Evolutionary conservation across 2,888 invertebrate genomes (phyloP), one percentile per base, ranked within the genome.

Genomic region (Syritta pipiens): DNA sequence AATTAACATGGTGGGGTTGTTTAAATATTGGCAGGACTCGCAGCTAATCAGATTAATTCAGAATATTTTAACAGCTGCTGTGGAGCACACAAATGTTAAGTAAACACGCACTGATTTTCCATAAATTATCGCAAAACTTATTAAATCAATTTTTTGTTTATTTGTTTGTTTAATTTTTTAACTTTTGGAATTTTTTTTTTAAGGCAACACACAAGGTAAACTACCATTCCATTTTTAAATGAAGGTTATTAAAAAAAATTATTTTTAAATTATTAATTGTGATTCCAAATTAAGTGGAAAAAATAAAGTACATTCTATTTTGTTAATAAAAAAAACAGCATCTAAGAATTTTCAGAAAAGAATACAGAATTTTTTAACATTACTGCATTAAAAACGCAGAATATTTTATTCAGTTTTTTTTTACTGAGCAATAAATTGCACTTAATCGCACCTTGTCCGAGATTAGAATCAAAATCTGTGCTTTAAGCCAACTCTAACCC

Each of bases 21-120:
- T 68, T 63, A 79, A 79, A 68, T 37, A 74, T 62, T 51, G 28
- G 37, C 35, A 35, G 48, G 46, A 62, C 74, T 57, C 55, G 44
- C 55, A 74, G 79, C 79, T 79, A 79, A 79, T 79, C 79, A 74
- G 79, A 79, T 79, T 74, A 79, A 67, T 74, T 62, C 40, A 44
- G 74, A 79, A 79, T 79, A 74, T 57, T 74, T 79, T 74, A 57
- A 74, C 67, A 68, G 74, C 79, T 79, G 79, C 48, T 44, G 26
- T 46, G 17, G 55, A 7, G 30, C 62, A 53, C 71, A 60, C 26
- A 72, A 71, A 65, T 46, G 44, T 40, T 40, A 72, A 72, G 65
- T 60, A 65, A 77, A 77, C 53, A 60, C 22, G 22, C 19, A 60
- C 4, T 72, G 59, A 48, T 59, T 77, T 77, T 30, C 35, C 53